phyloP scores from a whole-genome alignment of 2,888 invertebrate species.

The Epistrophe grossulariae region DNA sequence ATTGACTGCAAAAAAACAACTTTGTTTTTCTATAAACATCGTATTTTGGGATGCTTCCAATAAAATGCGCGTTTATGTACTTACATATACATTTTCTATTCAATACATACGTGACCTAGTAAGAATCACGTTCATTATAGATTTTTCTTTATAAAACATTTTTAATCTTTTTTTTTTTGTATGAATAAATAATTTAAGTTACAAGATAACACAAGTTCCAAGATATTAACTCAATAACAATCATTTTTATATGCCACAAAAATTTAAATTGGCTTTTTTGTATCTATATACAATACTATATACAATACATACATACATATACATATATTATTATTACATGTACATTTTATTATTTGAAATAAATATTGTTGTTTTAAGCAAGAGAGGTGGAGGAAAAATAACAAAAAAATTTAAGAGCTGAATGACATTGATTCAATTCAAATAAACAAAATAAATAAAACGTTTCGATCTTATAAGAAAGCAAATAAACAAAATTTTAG shows the following conservation, averaged over 20 bases:
- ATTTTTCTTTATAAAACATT: constrained; percentile 6
- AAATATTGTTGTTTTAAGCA: neutral
- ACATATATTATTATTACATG: too few species aligned
- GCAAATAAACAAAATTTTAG: neutral
- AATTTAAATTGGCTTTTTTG: constrained; percentile 1
- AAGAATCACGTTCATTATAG: constrained; percentile 17
- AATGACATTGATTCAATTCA: constrained; percentile 14
- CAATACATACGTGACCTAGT: neutral
- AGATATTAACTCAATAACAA: neutral
- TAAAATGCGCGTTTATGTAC: constrained; percentile 6
- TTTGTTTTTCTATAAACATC: neutral
- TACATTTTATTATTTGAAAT: neutral
- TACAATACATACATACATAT: too few species aligned
- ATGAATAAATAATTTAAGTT: constrained; percentile 4
- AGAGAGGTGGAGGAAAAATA: neutral
- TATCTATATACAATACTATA: too few species aligned
- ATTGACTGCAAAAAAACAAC: constrained; percentile 7
- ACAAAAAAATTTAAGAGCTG: neutral
- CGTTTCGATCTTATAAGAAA: constrained; percentile 17
- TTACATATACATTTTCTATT: neutral
- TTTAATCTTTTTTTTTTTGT: neutral
- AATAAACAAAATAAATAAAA: constrained; percentile 29
- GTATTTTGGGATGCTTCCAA: constrained; percentile 30
- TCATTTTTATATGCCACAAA: neutral
- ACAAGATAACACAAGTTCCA: constrained; percentile 6